phyloP scores from a whole-genome alignment of 1,140 invertebrate species.

The Euglossa dilemma region DNA sequence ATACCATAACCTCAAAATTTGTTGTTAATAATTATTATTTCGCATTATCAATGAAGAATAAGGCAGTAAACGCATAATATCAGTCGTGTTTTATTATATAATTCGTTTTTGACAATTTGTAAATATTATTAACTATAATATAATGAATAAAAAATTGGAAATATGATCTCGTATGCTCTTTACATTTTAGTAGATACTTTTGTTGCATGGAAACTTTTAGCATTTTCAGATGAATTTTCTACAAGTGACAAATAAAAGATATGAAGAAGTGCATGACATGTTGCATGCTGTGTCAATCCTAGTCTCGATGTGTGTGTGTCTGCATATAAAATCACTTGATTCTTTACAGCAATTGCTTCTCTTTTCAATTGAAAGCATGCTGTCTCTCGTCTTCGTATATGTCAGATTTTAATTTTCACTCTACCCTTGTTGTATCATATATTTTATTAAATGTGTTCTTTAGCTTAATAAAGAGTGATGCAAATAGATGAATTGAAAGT shows the following conservation, averaged over 20 bases:
- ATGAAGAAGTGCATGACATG: slow-evolving; percentile 12
- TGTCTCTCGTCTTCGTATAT: background rate
- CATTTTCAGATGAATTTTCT: slow-evolving; percentile 32
- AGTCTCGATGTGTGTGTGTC: background rate
- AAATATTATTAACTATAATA: background rate
- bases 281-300: background rate
- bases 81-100: too few relatives aligned
- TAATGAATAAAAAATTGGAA: too few relatives aligned
- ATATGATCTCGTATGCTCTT: background rate
- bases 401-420: slow-evolving; percentile 4
- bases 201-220: background rate
- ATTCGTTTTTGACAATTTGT: background rate
- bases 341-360: slow-evolving; percentile 20
- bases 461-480: background rate
- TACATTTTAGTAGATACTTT: background rate
- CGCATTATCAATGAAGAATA: background rate
- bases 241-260: slow-evolving; percentile 23
- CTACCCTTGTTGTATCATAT: background rate
- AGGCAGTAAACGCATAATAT: background rate
- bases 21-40: too few relatives aligned
- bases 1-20: background rate
- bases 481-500: slow-evolving; percentile 13
- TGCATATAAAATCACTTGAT: slow-evolving; percentile 23
- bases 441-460: background rate
- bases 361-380: slow-evolving; percentile 28